Conservation (phyloP, 2,888 invertebrate genomes). For the Allolobophora icterica region DNA sequence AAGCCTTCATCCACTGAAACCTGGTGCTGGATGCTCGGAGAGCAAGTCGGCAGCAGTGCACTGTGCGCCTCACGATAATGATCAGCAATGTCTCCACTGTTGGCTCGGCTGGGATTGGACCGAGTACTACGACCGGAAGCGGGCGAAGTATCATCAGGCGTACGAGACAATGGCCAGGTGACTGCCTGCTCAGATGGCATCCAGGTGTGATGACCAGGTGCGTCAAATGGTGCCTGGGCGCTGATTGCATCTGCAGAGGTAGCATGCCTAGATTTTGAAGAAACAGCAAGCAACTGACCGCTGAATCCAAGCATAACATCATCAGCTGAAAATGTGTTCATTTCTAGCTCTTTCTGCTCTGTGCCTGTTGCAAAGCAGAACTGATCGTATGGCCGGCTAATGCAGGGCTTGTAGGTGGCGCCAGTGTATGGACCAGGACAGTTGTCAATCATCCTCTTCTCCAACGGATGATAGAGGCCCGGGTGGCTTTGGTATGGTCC, state of each 20-base stretch:
- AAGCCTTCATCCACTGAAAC: neutral
- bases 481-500: neutral
- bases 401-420: neutral
- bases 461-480: neutral
- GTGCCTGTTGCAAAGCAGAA: neutral
- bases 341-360: neutral
- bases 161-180: neutral
- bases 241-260: slow-evolving; percentile 13
- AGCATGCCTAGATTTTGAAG: neutral
- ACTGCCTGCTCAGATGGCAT: neutral
- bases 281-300: neutral
- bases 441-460: neutral
- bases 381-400: neutral
- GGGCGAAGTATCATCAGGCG: slow-evolving; percentile 1
- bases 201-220: neutral
- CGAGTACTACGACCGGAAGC: slow-evolving; percentile 9
- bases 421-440: neutral
- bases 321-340: neutral
- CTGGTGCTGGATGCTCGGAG: slow-evolving; percentile 13
- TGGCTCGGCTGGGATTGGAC: neutral
- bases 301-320: slow-evolving; percentile 5
- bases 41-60: neutral
- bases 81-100: slow-evolving; percentile 24
- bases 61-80: slow-evolving; percentile 24
- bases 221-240: neutral